Percentiles rank a stretch among this genome's conserved stretches.
These are phyloP conservation scores for Schizothorax lantsangensis DNA, from an alignment of 2,797 vertebrate species.

Conservation along the genomic window DNA sequence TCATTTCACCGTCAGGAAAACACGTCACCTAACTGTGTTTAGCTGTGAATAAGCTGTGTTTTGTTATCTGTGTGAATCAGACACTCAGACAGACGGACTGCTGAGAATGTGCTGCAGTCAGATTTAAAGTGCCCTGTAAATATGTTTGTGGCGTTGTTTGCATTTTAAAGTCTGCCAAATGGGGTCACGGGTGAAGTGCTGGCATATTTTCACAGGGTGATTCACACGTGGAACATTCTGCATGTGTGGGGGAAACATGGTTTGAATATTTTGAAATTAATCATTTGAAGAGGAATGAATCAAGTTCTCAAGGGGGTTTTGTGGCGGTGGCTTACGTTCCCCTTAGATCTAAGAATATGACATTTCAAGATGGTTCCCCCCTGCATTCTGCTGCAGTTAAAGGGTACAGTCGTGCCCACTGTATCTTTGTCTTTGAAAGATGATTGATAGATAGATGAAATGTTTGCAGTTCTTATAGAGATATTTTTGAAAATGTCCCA, in stretches of 20 bases:
- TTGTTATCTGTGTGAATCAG: constrained; percentile 38
- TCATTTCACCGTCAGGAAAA: neutral
- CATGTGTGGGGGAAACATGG: constrained; percentile 8
- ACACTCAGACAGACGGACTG: constrained; percentile 4
- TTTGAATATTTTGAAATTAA: constrained; percentile 26
- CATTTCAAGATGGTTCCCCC: neutral
- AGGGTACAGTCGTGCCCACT: neutral
- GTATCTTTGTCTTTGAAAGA: neutral
- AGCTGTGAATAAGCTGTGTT: constrained; percentile 1
- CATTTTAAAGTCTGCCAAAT: constrained; percentile 30
- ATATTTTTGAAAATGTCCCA: no score
- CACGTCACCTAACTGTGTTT: constrained; percentile 22
- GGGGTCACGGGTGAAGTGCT: constrained; percentile 12
- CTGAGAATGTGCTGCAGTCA: constrained; percentile 50
- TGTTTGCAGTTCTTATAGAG: neutral
- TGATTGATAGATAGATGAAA: neutral
- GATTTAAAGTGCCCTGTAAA: constrained; percentile 36
- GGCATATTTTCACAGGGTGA: constrained; percentile 33
- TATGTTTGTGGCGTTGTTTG: constrained; percentile 46
- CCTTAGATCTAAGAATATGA: constrained; percentile 21
- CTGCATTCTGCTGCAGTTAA: neutral
- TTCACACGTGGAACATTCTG: constrained; percentile 25
- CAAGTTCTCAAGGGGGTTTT: neutral
- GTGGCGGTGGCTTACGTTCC: neutral
- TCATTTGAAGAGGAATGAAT: constrained; percentile 34